Base-by-base conservation (phyloP, 2,888 invertebrate species). In the Rhingia campestris region DNA sequence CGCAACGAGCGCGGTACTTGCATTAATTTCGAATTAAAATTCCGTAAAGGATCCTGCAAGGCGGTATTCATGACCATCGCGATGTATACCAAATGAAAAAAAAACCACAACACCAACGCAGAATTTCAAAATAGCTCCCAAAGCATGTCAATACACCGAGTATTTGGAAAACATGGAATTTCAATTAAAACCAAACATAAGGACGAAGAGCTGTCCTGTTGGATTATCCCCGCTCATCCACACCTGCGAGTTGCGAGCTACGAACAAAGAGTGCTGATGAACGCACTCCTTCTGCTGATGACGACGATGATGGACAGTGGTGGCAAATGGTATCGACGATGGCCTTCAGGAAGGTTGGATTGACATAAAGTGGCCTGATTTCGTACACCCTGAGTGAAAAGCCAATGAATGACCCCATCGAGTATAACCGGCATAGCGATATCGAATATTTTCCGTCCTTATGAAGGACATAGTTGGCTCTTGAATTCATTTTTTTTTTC, bases 91-190 rank as follows among this genome's bases (percentile, higher is more conserved):
- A 22, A 22, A 22, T 22, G 1, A 22, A 22, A 22, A 22, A n/a
- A 12, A 47, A n/a, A 47, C 3, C 32, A 12, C 33, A 32, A 22
- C 49, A n/a, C 14, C 7, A 41, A 30, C 37, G 30, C 7, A 12
- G 9, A 47, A 61, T 6, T 12, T 32, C 22, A 47, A 63, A 32
- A 33, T 6, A 14, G 45, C 35, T 33, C 4, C 47, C 33, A 22
- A 22, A 22, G 35, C 33, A 72, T 59, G 51, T 70, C 73, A 45
- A 7, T 14, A 72, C 43, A 35, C 35, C 43, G 39, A 7, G 33
- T 73, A 69, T 64, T 70, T 66, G 67, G 66, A 43, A 70, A 82
- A 77, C 82, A 82, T 74, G 82, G 74, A 82, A 82, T 77, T 82
- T 73, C 82, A 82, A 82, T 82, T 79, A 82, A 72, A 59, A 45